Percentiles rank a stretch among this genome's conserved stretches.
Conservation (phyloP, 2,113 vertebrate genomes). For the Ariopsis seemanni region DNA sequence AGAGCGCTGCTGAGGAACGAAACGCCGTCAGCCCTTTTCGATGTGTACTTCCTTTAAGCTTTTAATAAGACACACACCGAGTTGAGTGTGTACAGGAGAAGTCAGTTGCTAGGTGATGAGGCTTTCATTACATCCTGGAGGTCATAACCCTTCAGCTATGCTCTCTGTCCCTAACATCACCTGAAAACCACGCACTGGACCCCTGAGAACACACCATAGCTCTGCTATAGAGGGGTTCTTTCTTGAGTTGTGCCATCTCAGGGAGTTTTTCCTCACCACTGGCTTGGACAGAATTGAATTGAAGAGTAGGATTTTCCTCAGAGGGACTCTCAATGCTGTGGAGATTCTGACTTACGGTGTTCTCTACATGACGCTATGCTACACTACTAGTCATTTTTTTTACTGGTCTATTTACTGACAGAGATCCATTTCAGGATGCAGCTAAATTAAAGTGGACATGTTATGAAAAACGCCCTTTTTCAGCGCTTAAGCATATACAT, state of each 20-base stretch:
- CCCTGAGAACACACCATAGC: background rate
- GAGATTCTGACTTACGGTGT: background rate
- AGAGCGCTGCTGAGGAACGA: background rate
- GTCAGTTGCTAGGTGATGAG: conserved; percentile 37
- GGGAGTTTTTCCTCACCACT: background rate
- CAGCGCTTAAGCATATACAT: too few species aligned
- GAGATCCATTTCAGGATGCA: background rate
- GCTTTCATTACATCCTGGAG: conserved; percentile 35
- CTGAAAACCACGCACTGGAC: background rate
- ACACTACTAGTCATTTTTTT: background rate
- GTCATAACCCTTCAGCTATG: conserved; percentile 11
- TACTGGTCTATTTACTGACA: background rate
- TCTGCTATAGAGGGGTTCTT: background rate
- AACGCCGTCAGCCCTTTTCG: background rate
- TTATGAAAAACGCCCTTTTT: too few species aligned
- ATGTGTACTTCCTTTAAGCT: background rate
- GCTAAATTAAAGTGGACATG: too few species aligned
- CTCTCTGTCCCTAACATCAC: conserved; percentile 10
- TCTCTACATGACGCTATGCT: background rate
- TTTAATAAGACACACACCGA: conserved; percentile 10
- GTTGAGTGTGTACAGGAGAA: conserved; percentile 13
- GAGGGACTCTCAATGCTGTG: background rate
- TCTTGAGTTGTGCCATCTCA: background rate
- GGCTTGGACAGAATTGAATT: background rate
- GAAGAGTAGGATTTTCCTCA: background rate